Percentiles rank a stretch among this genome's conserved stretches.
These are phyloP conservation scores for Carettochelys insculpta DNA, from an alignment of 2,113 vertebrate species.

Conservation along the genomic window DNA sequence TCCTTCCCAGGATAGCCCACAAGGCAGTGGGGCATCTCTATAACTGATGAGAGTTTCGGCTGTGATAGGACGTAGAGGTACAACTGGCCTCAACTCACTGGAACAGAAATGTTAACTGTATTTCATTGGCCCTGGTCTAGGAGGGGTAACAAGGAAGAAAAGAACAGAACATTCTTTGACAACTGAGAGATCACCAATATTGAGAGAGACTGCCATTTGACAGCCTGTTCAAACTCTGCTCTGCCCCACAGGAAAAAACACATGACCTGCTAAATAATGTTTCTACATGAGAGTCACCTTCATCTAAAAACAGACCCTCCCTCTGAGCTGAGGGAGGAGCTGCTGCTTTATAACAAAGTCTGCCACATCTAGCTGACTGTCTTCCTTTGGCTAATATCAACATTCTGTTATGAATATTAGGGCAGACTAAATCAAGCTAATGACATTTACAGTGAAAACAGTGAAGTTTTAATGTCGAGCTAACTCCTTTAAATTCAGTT, in stretches of 20 bases:
- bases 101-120: not conserved
- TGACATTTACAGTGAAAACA: too few species aligned
- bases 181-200: not conserved
- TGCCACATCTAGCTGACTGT: not conserved
- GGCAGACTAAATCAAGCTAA: too few species aligned
- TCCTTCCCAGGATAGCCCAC: too few species aligned
- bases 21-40: too few species aligned
- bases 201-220: not conserved
- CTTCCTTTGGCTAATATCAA: accelerated
- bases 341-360: not conserved
- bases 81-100: too few species aligned
- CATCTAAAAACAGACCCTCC: constrained; percentile 65
- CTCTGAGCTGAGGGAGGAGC: not conserved
- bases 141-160: not conserved
- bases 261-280: not conserved
- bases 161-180: not conserved
- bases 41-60: too few species aligned
- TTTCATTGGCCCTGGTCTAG: accelerated
- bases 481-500: too few species aligned
- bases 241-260: not conserved
- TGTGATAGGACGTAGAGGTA: too few species aligned
- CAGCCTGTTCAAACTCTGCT: not conserved
- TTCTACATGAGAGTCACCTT: constrained; percentile 63
- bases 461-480: too few species aligned
- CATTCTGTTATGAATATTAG: too few species aligned